phyloP scores from a whole-genome alignment of 2,113 vertebrate genomes.

The Syrrhaptes paradoxus region DNA sequence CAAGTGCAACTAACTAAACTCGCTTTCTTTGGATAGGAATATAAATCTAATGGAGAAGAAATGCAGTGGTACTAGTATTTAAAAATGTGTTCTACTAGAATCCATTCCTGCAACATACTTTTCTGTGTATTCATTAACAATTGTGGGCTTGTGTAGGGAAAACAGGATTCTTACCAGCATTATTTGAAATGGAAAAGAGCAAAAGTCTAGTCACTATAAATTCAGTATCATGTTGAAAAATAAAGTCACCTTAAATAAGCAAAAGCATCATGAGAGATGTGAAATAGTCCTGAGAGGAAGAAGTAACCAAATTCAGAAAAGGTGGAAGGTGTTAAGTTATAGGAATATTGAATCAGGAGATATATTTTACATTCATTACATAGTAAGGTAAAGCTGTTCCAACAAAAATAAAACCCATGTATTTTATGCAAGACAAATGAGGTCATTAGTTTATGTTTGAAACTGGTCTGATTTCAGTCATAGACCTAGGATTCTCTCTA shows the following conservation, averaged over 20 bases:
- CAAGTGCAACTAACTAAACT: neutral
- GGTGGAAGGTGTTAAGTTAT: constrained; percentile 24
- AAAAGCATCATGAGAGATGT: neutral
- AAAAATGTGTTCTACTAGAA: neutral
- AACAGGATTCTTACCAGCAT: neutral
- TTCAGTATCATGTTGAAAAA: neutral
- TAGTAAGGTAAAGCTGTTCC: constrained; percentile 1
- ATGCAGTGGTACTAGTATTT: neutral
- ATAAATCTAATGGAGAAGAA: neutral
- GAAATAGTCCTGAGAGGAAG: neutral
- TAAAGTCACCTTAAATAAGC: neutral
- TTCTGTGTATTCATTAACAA: neutral
- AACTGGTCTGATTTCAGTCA: constrained; percentile 31
- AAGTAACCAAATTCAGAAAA: neutral
- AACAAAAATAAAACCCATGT: constrained; percentile 34
- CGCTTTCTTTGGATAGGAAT: neutral
- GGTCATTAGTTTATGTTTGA: constrained; percentile 50
- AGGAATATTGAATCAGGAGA: neutral
- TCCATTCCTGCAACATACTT: neutral
- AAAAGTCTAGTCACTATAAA: neutral
- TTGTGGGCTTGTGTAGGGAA: neutral
- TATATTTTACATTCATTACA: constrained; percentile 17
- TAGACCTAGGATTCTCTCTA: constrained; percentile 22
- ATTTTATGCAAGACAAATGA: constrained; percentile 58
- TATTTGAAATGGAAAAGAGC: neutral